These are phyloP conservation scores for Halcyon badia DNA, from an alignment of 2,797 vertebrate species.

Conservation along the genomic window DNA sequence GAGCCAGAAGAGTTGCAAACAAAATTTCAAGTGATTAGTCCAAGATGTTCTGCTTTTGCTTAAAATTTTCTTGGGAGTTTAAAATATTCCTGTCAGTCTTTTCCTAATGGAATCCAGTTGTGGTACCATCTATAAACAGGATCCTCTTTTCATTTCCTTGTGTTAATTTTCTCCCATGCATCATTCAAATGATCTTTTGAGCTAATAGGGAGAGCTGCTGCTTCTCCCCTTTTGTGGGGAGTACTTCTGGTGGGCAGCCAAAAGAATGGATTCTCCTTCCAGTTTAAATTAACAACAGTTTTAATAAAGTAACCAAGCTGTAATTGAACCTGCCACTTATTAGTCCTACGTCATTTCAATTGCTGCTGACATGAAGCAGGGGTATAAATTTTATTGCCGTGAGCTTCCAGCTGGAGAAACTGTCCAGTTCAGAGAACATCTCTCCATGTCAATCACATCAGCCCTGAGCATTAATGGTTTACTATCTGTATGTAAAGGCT, in stretches of 20 bases:
- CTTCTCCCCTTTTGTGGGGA: neutral
- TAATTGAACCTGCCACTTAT: slow-evolving; percentile 7
- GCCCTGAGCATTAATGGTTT: neutral
- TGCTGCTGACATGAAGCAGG: neutral
- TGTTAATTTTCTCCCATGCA: neutral
- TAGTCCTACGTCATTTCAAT: neutral
- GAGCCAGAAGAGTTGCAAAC: neutral
- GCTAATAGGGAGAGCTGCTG: neutral
- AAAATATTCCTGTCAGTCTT: neutral
- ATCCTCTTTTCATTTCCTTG: neutral
- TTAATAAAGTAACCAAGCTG: slow-evolving; percentile 8
- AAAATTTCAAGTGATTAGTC: neutral
- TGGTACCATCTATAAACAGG: neutral
- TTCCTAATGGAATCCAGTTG: neutral
- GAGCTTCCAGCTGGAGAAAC: neutral
- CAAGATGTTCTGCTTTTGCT: neutral
- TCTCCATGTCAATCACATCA: neutral
- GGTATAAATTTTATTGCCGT: neutral
- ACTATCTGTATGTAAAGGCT: neutral
- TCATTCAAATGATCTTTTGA: neutral
- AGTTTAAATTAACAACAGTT: slow-evolving; percentile 8
- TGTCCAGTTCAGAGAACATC: neutral
- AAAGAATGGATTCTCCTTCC: neutral
- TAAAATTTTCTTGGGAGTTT: neutral
- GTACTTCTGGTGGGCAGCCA: neutral